Conservation (phyloP, 2,113 vertebrate genomes). For the Saccopteryx leptura region DNA sequence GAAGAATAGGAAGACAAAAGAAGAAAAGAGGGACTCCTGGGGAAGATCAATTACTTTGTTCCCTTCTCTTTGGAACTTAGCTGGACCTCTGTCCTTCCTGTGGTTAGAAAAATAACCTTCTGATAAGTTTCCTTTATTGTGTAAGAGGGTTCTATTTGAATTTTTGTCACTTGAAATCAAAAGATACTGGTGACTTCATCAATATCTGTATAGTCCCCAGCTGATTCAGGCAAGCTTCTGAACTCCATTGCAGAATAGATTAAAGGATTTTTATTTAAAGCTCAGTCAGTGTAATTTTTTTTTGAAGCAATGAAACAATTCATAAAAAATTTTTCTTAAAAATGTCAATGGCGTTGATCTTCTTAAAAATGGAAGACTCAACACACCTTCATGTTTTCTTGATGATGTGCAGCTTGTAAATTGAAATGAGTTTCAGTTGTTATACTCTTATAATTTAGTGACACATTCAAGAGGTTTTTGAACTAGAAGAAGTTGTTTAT, state of each 20-base stretch:
- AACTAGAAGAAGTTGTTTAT: neutral
- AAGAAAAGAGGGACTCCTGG: neutral
- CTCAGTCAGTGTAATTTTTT: neutral
- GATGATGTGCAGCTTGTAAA: neutral
- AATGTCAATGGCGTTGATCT: neutral
- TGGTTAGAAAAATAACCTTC: neutral
- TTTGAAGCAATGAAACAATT: neutral
- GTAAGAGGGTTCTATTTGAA: neutral
- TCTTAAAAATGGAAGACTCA: neutral
- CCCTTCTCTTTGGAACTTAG: neutral
- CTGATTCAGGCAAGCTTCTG: conserved; percentile 8
- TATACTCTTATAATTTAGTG: neutral
- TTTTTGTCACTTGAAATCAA: conserved; percentile 20
- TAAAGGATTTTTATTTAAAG: neutral
- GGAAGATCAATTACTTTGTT: neutral
- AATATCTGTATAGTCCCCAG: neutral
- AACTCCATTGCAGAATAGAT: neutral
- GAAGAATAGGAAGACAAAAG: neutral
- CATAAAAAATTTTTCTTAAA: neutral
- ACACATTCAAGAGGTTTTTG: neutral
- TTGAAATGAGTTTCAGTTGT: neutral
- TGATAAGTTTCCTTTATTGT: neutral
- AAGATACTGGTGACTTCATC: neutral
- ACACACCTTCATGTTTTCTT: neutral
- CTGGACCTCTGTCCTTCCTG: neutral